These are phyloP conservation scores for Eumacrocentrus americanus DNA, from an alignment of 2,888 invertebrate species.

Conservation along the genomic window DNA sequence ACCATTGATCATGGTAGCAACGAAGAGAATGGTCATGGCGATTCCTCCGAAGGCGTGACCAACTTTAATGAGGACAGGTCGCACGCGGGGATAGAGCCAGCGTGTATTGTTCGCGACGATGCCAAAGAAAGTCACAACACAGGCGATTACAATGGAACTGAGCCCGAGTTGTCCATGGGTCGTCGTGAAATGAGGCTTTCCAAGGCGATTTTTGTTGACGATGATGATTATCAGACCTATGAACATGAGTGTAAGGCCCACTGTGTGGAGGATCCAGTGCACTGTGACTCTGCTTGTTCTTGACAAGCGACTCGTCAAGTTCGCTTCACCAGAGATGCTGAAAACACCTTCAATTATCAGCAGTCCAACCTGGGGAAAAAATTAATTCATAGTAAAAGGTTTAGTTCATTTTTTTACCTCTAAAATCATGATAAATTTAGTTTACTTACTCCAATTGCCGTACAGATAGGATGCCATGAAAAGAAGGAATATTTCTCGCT, in stretches of 20 bases:
- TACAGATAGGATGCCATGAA: conserved; percentile 57
- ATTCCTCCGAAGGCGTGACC: conserved; percentile 53
- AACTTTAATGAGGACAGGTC: conserved; percentile 52
- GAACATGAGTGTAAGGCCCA: conserved; percentile 46
- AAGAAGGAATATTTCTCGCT: conserved; percentile 45
- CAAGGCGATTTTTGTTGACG: conserved; percentile 43
- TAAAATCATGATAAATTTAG: no score
- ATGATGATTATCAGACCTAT: conserved; percentile 49
- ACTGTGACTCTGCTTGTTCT: conserved; percentile 46
- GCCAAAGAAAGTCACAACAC: conserved; percentile 45
- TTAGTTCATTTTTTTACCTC: neutral
- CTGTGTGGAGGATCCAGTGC: conserved; percentile 53
- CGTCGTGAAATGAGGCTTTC: conserved; percentile 45
- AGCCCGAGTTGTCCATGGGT: conserved; percentile 51
- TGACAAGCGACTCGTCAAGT: conserved; percentile 42
- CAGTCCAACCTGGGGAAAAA: conserved; percentile 45
- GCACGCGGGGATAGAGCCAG: conserved; percentile 51
- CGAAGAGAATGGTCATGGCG: conserved; percentile 43
- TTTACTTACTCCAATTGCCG: conserved; percentile 53
- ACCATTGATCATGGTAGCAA: conserved; percentile 52
- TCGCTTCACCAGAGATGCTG: conserved; percentile 53
- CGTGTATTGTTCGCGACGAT: conserved; percentile 51
- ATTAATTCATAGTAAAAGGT: neutral
- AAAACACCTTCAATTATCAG: conserved; percentile 52
- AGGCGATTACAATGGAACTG: conserved; percentile 44